Evolutionary conservation across 2,888 invertebrate species (phyloP).

Genomic region (Sussaba pulchella): DNA sequence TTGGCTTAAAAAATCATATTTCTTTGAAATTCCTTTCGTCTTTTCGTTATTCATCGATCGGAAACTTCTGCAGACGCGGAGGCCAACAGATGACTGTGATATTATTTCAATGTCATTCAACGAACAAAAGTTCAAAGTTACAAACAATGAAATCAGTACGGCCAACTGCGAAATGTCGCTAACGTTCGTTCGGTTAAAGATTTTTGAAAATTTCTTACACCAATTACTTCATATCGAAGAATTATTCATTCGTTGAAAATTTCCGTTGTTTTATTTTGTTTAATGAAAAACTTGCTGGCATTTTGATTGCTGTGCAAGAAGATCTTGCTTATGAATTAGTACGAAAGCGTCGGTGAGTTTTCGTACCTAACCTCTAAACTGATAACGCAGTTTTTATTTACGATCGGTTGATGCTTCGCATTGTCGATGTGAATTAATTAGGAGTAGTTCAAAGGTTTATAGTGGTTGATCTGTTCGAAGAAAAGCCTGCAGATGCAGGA

Average conservation of each 20-base stretch:
- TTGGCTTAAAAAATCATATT: too few species aligned
- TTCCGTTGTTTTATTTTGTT: neutral
- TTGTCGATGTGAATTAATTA: neutral
- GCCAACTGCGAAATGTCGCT: constrained; percentile 29
- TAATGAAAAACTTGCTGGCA: neutral
- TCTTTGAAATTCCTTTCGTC: too few species aligned
- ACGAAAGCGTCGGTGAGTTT: neutral
- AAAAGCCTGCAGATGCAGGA: constrained; percentile 82
- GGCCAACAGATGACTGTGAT: too few species aligned
- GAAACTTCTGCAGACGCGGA: too few species aligned
- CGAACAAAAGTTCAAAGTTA: neutral
- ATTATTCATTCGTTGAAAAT: neutral
- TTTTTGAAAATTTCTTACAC: neutral
- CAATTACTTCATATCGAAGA: neutral
- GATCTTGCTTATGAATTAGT: neutral
- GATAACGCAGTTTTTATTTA: neutral
- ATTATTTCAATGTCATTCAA: neutral
- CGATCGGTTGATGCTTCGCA: neutral
- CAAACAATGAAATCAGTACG: constrained; percentile 20
- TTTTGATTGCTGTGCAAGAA: neutral
- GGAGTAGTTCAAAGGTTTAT: neutral
- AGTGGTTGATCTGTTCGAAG: neutral
- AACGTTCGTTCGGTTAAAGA: constrained; percentile 1
- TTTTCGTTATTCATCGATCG: too few species aligned
- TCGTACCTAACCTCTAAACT: constrained; percentile 34